Conservation (phyloP, 2,797 vertebrate species). For the Cossypha dichroa region DNA sequence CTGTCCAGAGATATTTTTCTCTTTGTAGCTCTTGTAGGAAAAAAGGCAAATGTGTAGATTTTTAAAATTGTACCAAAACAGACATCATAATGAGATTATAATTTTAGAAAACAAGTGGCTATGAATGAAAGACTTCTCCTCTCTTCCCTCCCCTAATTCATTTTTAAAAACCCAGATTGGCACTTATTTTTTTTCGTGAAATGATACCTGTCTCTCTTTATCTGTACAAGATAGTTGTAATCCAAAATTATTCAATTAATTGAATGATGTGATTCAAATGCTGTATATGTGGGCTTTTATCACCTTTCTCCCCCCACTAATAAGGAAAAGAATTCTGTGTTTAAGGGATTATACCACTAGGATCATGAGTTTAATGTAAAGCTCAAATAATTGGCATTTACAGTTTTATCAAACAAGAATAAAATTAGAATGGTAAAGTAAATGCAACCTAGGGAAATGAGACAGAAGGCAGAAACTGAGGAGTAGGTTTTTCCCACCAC, state of each 20-base stretch:
- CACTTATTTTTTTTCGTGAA: neutral
- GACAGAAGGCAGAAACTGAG: neutral
- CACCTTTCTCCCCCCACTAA: neutral
- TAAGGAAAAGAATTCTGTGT: neutral
- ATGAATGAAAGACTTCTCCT: neutral
- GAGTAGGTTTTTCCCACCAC: fast-evolving
- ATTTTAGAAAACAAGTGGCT: neutral
- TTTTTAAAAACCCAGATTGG: neutral
- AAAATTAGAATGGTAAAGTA: neutral
- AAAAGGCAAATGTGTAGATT: neutral
- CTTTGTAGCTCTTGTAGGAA: neutral
- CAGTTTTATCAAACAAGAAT: neutral
- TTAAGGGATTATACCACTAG: neutral
- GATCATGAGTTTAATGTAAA: neutral
- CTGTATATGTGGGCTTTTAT: neutral
- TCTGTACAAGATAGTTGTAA: neutral
- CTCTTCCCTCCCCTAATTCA: neutral
- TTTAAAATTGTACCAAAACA: neutral
- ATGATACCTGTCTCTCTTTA: neutral
- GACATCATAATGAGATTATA: neutral
- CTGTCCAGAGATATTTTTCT: neutral
- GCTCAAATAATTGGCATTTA: neutral
- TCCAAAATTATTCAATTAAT: neutral
- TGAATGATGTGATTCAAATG: neutral
- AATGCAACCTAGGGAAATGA: neutral